Base-by-base conservation (phyloP, 1,140 invertebrate genomes). In the Meloidogyne hapla region DNA sequence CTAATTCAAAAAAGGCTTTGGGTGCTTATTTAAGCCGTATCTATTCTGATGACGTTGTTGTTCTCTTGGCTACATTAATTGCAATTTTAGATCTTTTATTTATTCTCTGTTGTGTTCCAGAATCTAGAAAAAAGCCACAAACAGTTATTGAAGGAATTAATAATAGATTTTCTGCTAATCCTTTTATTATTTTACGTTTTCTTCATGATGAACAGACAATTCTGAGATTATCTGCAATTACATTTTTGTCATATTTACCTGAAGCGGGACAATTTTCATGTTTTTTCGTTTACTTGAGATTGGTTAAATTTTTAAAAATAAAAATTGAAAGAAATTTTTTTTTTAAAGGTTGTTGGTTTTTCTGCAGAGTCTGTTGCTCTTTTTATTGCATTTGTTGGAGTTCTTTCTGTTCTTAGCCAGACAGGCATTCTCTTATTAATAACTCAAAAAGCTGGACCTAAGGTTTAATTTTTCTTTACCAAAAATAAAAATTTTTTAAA, bases 201-300 rank as follows among this genome's bases (percentile, higher is more conserved):
- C 94, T 98, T 79, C 94, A 95, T 76, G 93, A 94, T 83, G 96
- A 99, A 88, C 92, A 93, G 81, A 95, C 95, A 74, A 95, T 99
- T 83, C 90, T 98, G 79, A 93, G 98, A 91, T 91, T 99, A 79
- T 98, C 95, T 89, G 92, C 96, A 77, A 94, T 96, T 28, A 96
- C 99, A 79, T 95, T 99, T 88, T 90, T 99, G 62, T 98, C 95
- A 33, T 98, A 99, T 89, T 90, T 99, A 81, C 96, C 96, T n/a
- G 97, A 99, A 84, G 91, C 91, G 62, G 96, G 96, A 77, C 94
- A 98, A 89, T 99, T 99, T 89, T 98, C 96, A 75, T 98, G 96
- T 89, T 98, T 99, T 89, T 99, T 99, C 90, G 96, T 99, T 81
- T 99, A 99, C 89, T 91, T 99, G 65, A 95, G 94, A 90, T 90